Conservation (phyloP, 1,140 invertebrate genomes). For the Polyergus mexicanus region DNA sequence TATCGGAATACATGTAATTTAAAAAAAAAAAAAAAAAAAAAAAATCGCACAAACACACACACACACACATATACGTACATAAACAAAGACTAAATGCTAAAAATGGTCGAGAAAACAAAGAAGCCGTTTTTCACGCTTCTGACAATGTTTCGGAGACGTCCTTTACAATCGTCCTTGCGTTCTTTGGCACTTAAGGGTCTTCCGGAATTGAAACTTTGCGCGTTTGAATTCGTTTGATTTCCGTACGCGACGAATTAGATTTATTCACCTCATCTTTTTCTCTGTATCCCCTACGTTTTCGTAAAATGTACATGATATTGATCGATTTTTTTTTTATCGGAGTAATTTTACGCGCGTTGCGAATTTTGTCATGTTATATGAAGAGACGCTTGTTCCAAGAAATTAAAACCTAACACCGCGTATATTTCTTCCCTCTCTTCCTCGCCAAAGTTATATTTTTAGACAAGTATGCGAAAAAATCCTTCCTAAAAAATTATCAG, state of each 20-base stretch:
- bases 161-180: conserved; percentile 1
- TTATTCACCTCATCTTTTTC: not conserved
- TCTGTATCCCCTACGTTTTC: not conserved
- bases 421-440: not conserved
- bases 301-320: not conserved
- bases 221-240: not conserved
- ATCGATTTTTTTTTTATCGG: conserved; percentile 7
- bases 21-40: not conserved
- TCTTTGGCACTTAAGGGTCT: conserved; percentile 50
- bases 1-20: conserved; percentile 7
- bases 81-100: conserved; percentile 12
- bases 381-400: not conserved
- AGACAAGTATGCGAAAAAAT: conserved; percentile 43
- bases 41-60: not conserved
- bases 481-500: conserved; percentile 58
- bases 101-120: not conserved
- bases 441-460: not conserved
- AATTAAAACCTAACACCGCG: not conserved
- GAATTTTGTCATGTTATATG: not conserved
- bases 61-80: not conserved
- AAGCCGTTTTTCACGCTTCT: not conserved
- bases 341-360: not conserved
- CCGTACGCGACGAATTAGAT: not conserved
- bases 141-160: not conserved
- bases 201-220: conserved; percentile 27